Percentiles rank a stretch among this genome's conserved stretches.
Evolutionary conservation across 2,797 vertebrate species (phyloP).

Genomic region (Buceros bicornis): DNA sequence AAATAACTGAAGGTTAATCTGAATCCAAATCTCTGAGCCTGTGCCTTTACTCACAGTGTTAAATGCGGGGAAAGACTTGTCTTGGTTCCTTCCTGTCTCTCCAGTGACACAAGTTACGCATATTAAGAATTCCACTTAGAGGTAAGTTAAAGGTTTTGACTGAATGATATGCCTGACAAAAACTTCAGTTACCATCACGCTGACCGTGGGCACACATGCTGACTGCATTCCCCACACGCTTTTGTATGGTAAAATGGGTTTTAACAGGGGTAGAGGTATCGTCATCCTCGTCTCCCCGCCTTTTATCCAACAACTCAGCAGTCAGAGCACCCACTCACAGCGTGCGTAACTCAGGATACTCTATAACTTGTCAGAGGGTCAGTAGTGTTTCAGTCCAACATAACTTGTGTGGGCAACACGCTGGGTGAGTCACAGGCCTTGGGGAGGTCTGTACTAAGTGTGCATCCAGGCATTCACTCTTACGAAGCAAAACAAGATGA

Average conservation of each 20-base stretch:
- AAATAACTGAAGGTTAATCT: background rate
- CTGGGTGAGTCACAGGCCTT: background rate
- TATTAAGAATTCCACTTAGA: background rate
- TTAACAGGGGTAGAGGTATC: background rate
- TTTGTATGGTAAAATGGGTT: background rate
- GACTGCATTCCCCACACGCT: background rate
- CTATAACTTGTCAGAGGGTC: background rate
- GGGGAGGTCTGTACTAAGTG: background rate
- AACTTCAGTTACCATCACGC: background rate
- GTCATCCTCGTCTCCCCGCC: background rate
- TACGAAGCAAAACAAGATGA: background rate
- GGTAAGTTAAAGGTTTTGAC: background rate
- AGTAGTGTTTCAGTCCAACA: background rate
- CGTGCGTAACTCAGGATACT: background rate
- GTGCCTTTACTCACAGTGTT: background rate
- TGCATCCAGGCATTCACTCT: background rate
- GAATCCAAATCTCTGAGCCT: background rate
- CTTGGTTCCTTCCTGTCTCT: background rate
- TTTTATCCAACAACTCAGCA: background rate
- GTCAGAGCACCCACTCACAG: background rate
- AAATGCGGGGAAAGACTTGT: background rate
- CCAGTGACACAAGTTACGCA: background rate
- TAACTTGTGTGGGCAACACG: background rate
- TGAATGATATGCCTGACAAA: background rate
- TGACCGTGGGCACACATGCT: accelerated